Percentiles rank a stretch among this genome's conserved stretches.
Evolutionary conservation across 2,888 invertebrate species (phyloP).

Genomic region (Ormyrus thymus): DNA sequence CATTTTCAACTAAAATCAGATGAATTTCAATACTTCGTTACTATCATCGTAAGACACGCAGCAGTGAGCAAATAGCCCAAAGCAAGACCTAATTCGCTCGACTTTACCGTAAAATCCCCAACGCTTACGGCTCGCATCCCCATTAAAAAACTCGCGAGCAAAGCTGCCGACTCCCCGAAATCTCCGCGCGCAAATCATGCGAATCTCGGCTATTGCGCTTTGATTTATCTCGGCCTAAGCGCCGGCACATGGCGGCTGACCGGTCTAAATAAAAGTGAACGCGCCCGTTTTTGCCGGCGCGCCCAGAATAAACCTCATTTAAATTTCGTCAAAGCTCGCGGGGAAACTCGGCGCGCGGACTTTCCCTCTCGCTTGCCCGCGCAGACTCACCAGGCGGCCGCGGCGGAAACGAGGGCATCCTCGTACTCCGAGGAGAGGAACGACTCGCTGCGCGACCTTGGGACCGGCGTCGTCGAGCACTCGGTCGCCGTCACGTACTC

Average conservation of each 20-base stretch:
- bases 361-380: not conserved
- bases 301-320: constrained; percentile 49
- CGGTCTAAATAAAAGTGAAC: constrained; percentile 50
- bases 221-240: not conserved
- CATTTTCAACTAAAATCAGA: too few species aligned
- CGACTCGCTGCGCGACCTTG: constrained; percentile 80
- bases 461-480: constrained; percentile 78
- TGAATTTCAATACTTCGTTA: too few species aligned
- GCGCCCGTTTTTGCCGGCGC: constrained; percentile 26
- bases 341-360: not conserved
- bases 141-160: too few species aligned
- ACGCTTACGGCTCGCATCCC: too few species aligned
- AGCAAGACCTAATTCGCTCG: too few species aligned
- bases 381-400: constrained; percentile 51
- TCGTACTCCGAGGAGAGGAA: constrained; percentile 83
- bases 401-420: constrained; percentile 66
- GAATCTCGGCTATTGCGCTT: not conserved
- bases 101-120: too few species aligned
- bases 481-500: constrained; percentile 84
- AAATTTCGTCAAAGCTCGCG: constrained; percentile 36
- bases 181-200: too few species aligned
- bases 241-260: not conserved
- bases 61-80: too few species aligned
- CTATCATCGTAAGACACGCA: too few species aligned
- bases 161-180: too few species aligned